These are phyloP conservation scores for Pollenia labialis DNA, from an alignment of 2,888 invertebrate genomes.

Conservation along the genomic window DNA sequence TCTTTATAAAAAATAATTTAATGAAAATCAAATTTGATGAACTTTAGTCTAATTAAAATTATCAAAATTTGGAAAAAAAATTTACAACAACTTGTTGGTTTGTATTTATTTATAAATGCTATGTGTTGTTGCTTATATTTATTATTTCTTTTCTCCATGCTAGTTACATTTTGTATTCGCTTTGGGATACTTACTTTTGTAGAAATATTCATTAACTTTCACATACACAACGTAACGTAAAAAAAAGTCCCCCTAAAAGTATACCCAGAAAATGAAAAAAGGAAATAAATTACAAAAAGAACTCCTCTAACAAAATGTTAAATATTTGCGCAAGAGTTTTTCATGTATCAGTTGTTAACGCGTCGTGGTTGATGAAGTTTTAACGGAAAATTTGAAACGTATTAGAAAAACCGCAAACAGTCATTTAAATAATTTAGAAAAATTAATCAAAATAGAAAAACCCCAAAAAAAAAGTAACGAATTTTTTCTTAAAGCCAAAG, in stretches of 20 bases:
- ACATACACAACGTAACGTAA: constrained; percentile 25
- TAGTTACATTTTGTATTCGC: constrained; percentile 33
- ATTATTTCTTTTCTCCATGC: not conserved
- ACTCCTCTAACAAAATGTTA: constrained; percentile 65
- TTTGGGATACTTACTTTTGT: constrained; percentile 22
- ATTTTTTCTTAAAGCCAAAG: constrained; percentile 21
- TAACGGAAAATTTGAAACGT: constrained; percentile 40
- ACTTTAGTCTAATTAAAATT: too few species aligned
- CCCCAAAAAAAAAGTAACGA: constrained; percentile 35
- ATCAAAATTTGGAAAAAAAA: too few species aligned
- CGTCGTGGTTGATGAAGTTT: constrained; percentile 69
- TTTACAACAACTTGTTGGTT: constrained; percentile 71
- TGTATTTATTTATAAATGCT: constrained; percentile 12
- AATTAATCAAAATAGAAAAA: not conserved
- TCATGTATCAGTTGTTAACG: constrained; percentile 70
- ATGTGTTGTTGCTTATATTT: constrained; percentile 6
- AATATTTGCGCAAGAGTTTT: constrained; percentile 73
- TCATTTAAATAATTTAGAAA: constrained; percentile 28
- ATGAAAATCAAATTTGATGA: too few species aligned
- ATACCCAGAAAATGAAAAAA: constrained; percentile 6
- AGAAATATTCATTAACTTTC: constrained; percentile 48
- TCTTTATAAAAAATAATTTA: too few species aligned
- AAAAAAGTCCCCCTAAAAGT: constrained; percentile 27
- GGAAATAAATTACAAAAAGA: constrained; percentile 36
- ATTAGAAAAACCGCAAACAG: constrained; percentile 15